Base-by-base conservation (phyloP, 2,797 vertebrate species). In the Chloroceryle inda region DNA sequence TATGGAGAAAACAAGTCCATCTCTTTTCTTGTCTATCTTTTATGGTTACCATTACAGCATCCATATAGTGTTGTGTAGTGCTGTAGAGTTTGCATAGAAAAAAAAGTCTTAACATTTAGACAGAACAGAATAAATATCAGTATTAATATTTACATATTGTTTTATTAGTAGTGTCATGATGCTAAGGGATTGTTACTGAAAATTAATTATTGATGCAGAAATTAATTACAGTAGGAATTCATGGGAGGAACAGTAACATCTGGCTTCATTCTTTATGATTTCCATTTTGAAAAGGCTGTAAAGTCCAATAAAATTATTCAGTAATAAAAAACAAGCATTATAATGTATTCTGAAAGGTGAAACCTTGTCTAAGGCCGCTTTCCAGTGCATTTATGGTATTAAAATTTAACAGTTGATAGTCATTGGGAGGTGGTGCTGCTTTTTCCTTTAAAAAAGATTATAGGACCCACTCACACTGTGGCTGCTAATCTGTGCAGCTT, bases 131-230 rank as follows among this genome's bases (percentile, higher is more conserved):
- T 67, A 55, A 79, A 4, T 71, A 38, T 0, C 7, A 68, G 2
- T 42, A 35, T 79, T 74, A 56, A 50, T 64, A 83, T 80, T 79
- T 89, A 5, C 16, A 45, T 71, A 55, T 61, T 61, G 24, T 22
- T 64, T 88, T 85, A 66, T 73, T 67, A 74, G 12, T 59, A 71
- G 24, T 44, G 12, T 47, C n/a, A 67, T 10, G 6, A 67, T 61
- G 26, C 37, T 52, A 80, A 74, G 29, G 62, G 89, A 21, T 44
- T 53, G 27, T 10, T 92, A 45, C 22, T 76, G 59, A 89, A 88
- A 92, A 80, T 56, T 88, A 79, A 74, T 85, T 95, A 40, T 63
- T 63, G 20, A 61, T 80, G 3, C 88, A 67, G 14, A 83, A 94
- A 77, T 85, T 83, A 53, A 63, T 91, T 80, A 49, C 21, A 13